Conservation (phyloP, 1,140 invertebrate genomes). For the Amphibalanus amphitrite region DNA sequence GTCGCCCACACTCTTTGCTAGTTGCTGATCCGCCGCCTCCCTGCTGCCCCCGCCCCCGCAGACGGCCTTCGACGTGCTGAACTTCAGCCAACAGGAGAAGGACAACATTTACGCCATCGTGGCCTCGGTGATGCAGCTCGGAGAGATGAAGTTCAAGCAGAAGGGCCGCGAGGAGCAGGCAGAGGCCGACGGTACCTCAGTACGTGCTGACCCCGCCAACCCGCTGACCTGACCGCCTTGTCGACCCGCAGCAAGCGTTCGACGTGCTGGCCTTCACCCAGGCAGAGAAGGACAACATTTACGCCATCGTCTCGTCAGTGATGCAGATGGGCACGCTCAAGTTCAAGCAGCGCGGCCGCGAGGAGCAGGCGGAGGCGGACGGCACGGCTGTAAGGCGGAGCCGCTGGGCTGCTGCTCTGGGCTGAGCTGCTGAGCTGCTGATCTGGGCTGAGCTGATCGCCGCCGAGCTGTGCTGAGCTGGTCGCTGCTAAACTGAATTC, state of each 20-base stretch:
- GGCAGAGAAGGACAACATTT: conserved; percentile 36
- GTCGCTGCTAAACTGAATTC: neutral
- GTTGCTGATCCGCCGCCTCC: too few species aligned
- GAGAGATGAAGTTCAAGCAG: conserved; percentile 44
- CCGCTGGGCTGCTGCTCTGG: neutral
- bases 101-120: conserved; percentile 37
- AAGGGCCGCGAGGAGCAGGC: conserved; percentile 43
- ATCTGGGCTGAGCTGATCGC: neutral
- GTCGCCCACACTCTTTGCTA: neutral
- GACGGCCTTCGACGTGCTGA: conserved; percentile 37
- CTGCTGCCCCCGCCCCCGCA: neutral
- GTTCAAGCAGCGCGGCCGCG: conserved; percentile 43
- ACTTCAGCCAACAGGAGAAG: conserved; percentile 37
- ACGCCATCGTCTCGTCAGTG: conserved; percentile 35
- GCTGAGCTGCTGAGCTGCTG: neutral
- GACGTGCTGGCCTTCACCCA: conserved; percentile 34
- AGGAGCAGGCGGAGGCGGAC: conserved; percentile 42
- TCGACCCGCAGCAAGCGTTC: conserved; percentile 30
- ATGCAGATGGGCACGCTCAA: conserved; percentile 41
- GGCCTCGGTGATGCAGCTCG: conserved; percentile 37
- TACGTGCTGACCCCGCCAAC: conserved; percentile 13
- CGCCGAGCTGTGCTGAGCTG: conserved; percentile 1
- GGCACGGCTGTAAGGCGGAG: conserved; percentile 18
- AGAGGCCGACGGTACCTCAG: conserved; percentile 31
- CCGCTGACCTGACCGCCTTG: neutral